Conservation (phyloP, 2,797 vertebrate genomes). For the Silurus lanzhouensis region DNA sequence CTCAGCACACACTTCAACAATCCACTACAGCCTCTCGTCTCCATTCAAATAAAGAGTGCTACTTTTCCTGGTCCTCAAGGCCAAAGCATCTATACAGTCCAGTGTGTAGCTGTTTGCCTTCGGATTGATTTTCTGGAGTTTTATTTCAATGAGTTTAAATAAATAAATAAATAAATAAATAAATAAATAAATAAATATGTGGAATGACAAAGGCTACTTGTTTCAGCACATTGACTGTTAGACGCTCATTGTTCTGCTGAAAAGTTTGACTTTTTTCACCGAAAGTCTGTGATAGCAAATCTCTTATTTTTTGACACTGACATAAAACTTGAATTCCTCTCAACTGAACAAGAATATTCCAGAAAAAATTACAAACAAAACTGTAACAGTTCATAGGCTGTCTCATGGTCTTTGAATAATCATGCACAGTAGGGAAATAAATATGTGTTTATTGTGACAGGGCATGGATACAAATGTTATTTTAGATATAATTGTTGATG, state of each 20-base stretch:
- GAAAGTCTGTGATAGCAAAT: constrained; percentile 17
- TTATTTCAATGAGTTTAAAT: constrained; percentile 52
- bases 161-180: constrained; percentile 53
- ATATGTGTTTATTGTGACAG: neutral
- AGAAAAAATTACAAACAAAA: neutral
- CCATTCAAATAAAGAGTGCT: constrained; percentile 32
- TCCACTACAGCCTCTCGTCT: constrained; percentile 24
- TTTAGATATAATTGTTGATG: neutral
- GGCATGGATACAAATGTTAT: neutral
- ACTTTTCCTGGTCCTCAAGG: constrained; percentile 50
- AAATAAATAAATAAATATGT: constrained; percentile 51
- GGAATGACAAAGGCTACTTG: constrained; percentile 58
- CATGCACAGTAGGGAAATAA: neutral
- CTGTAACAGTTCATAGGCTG: neutral
- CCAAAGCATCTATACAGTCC: constrained; percentile 31
- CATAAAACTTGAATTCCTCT: neutral
- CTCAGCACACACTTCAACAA: constrained; percentile 27
- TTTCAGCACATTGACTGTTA: constrained; percentile 53
- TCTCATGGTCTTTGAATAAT: neutral
- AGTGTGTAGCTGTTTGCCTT: constrained; percentile 49
- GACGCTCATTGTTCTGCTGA: constrained; percentile 7
- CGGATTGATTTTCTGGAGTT: constrained; percentile 57
- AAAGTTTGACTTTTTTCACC: neutral
- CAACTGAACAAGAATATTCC: neutral
- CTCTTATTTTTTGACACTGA: constrained; percentile 14